Base-by-base conservation (phyloP, 1,140 invertebrate genomes). In the Paralvinella palmiformis region DNA sequence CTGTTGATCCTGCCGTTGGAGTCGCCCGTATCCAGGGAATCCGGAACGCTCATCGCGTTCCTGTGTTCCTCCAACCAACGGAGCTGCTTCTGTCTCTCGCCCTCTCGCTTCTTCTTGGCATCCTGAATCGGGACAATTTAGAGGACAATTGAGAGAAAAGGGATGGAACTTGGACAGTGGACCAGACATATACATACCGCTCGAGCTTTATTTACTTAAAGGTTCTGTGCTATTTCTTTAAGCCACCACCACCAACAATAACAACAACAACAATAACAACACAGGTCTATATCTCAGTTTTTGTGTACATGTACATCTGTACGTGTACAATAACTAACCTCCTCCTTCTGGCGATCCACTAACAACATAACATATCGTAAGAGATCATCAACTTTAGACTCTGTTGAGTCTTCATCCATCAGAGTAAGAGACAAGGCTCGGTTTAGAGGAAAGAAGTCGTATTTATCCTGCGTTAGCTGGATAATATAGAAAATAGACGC, bases 361-460 rank as follows among this genome's bases (percentile, higher is more conserved):
- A 69, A 29, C 29, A 52, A 41, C 27, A 53, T 64, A 6, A 69
- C 64, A 45, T 63, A 55, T 27, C 44, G 33, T 5, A 62, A 53
- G 15, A 68, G 63, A 31, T 68, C 67, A 37, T 68, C 67, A 1
- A 68, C 63, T 53, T 65, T 68, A 29, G 67, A 68, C n/a, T 68
- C 63, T 31, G 64, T 66, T 10, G 64, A 66, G 35, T 68, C 63
- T 50, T 68, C 67, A 32, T 68, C 63, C 44, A 63, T 52, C 3
- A 45, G 44, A 36, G 52, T 58, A 36, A 81, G 61, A 60, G 75
- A 79, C 31, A 81, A 66, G 22, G 79, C 79, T 45, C 76, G 69
- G 64, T 81, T 81, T 67, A 79, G 71, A 2, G 79, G 79, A 41
- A 81, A 77, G 71, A 79, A 81, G 50, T 79, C 78, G 60, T 78